Evolutionary conservation across 2,113 vertebrate genomes (phyloP).

Genomic region (Chamaetylas fuelleborni): DNA sequence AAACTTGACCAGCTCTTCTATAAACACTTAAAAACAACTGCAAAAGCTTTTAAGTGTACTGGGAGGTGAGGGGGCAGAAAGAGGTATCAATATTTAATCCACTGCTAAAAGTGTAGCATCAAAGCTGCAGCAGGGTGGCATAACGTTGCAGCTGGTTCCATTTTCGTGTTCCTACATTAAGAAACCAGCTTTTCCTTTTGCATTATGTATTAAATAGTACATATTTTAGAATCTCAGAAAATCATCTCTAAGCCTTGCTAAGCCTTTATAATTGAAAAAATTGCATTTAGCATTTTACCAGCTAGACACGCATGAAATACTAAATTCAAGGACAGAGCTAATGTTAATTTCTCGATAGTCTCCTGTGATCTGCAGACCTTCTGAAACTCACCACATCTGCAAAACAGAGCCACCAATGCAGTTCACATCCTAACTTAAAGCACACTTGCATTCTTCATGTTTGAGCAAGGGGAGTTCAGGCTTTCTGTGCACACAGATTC

Average conservation of each 20-base stretch:
- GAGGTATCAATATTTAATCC: slow-evolving; percentile 63
- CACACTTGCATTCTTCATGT: neutral
- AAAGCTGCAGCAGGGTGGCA: slow-evolving; percentile 39
- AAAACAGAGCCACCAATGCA: neutral
- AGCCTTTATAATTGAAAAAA: slow-evolving; percentile 41
- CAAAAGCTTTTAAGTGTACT: neutral
- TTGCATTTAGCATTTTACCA: neutral
- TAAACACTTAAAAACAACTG: neutral
- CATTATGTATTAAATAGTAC: slow-evolving; percentile 34
- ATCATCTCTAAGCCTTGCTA: slow-evolving; percentile 23
- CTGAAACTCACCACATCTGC: neutral
- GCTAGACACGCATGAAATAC: neutral
- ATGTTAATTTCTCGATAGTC: neutral
- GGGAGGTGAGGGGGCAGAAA: neutral
- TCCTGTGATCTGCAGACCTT: neutral
- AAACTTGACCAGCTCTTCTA: neutral
- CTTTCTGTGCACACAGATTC: neutral
- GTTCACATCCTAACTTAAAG: neutral
- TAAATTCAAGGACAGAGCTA: neutral
- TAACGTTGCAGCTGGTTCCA: neutral
- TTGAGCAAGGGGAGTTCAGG: neutral
- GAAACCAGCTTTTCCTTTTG: slow-evolving; percentile 56
- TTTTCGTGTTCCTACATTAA: slow-evolving; percentile 40
- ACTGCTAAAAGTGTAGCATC: slow-evolving; percentile 30
- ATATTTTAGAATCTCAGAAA: slow-evolving; percentile 31